Percentiles rank a stretch among this genome's conserved stretches.
These are phyloP conservation scores for Sphaerodactylus townsendi DNA, from an alignment of 2,113 vertebrate genomes.

Conservation along the genomic window DNA sequence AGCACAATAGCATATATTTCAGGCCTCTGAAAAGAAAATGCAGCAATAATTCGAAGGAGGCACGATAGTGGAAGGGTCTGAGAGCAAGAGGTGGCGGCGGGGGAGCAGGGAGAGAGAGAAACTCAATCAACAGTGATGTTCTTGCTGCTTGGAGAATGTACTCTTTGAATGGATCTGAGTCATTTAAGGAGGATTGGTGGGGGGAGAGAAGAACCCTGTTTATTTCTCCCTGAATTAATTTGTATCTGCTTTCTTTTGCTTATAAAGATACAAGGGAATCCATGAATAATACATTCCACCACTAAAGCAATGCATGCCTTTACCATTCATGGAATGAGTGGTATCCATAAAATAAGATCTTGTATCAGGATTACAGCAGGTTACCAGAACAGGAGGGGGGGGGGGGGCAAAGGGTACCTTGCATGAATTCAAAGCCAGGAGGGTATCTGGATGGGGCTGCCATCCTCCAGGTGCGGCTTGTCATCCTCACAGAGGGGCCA, in stretches of 20 bases:
- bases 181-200: conserved; percentile 31
- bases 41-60: conserved; percentile 71
- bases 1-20: conserved; percentile 80
- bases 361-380: neutral
- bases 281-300: conserved; percentile 63
- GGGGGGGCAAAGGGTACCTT: accelerated
- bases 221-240: conserved; percentile 63
- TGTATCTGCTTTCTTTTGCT: conserved; percentile 64
- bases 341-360: neutral
- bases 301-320: conserved; percentile 30
- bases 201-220: conserved; percentile 14
- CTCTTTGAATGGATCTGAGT: conserved; percentile 57
- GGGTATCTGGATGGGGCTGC: neutral
- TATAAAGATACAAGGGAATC: conserved; percentile 53
- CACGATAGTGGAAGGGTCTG: conserved; percentile 66
- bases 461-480: too few relatives aligned
- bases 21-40: conserved; percentile 73
- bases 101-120: conserved; percentile 47
- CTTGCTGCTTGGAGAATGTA: conserved; percentile 45
- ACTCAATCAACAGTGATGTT: conserved; percentile 68
- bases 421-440: neutral
- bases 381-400: neutral
- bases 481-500: too few relatives aligned
- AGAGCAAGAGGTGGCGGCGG: conserved; percentile 16
- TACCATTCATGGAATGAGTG: neutral